These are phyloP conservation scores for Phodopus roborovskii DNA, from an alignment of 2,113 vertebrate genomes.

Conservation along the genomic window DNA sequence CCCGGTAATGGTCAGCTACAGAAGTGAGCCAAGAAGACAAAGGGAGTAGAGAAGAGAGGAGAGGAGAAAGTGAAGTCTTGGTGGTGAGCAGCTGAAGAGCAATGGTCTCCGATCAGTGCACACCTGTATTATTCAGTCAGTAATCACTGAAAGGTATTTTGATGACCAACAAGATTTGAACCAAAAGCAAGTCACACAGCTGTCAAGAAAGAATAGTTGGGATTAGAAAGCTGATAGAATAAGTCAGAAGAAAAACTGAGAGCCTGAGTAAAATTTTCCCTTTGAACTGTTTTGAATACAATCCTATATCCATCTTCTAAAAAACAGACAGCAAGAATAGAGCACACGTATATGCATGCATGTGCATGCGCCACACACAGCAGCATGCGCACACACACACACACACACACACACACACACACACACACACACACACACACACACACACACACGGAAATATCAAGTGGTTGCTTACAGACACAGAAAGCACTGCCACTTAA, in stretches of 20 bases:
- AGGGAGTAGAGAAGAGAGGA: not conserved
- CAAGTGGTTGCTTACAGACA: conserved; percentile 82
- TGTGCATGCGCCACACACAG: too few species aligned
- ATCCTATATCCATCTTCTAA: conserved; percentile 71
- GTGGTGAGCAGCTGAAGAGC: rapidly evolving
- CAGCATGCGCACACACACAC: too few species aligned
- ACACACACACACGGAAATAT: conserved; percentile 62
- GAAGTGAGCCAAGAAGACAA: not conserved
- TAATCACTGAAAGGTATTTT: not conserved
- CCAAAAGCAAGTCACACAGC: conserved; percentile 58
- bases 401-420: too few species aligned
- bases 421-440: too few species aligned
- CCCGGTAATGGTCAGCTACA: too few species aligned
- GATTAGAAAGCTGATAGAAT: not conserved
- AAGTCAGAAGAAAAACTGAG: not conserved
- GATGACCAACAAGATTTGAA: conserved; percentile 33
- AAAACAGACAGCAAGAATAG: conserved; percentile 62
- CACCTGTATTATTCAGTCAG: not conserved
- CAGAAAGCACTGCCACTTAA: conserved; percentile 81
- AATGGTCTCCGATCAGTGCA: not conserved
- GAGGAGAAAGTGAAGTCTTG: too few species aligned
- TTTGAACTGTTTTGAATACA: conserved; percentile 77
- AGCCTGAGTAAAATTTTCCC: conserved; percentile 7
- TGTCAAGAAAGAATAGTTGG: conserved; percentile 16
- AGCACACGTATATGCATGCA: too few species aligned